Evolutionary conservation across 2,113 vertebrate species (phyloP).

Genomic region (Cacatua alba): DNA sequence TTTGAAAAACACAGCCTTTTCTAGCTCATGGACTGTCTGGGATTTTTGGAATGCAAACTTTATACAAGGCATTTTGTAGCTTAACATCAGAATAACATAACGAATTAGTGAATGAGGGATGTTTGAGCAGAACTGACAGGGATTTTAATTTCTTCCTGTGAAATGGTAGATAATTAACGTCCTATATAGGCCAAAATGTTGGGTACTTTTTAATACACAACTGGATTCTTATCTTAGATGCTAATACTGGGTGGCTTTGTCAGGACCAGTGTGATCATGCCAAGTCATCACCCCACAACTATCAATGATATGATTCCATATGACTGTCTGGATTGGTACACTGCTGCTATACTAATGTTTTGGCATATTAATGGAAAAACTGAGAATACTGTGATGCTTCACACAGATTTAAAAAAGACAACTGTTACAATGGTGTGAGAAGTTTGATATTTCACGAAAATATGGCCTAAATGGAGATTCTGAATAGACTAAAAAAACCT

Average conservation of each 20-base stretch:
- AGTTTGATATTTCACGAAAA: background rate
- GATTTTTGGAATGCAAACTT: background rate
- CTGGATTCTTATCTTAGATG: background rate
- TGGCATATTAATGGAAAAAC: background rate
- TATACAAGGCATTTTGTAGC: background rate
- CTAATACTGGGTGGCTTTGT: background rate
- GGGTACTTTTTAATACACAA: background rate
- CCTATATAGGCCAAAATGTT: background rate
- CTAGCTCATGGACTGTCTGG: background rate
- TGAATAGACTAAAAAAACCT: fast-evolving
- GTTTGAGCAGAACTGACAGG: background rate
- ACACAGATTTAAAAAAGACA: background rate
- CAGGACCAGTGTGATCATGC: background rate
- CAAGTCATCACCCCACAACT: background rate
- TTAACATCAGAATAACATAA: background rate
- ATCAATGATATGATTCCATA: background rate
- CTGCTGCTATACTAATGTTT: background rate
- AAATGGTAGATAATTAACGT: background rate
- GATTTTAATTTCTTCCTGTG: background rate
- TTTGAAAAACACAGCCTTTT: background rate
- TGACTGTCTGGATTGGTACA: background rate
- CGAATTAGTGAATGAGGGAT: background rate
- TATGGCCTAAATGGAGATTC: background rate
- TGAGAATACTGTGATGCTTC: background rate
- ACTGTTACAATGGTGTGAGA: background rate